Evolutionary conservation across 2,888 invertebrate genomes (phyloP).

Genomic region (Phortica okadai): DNA sequence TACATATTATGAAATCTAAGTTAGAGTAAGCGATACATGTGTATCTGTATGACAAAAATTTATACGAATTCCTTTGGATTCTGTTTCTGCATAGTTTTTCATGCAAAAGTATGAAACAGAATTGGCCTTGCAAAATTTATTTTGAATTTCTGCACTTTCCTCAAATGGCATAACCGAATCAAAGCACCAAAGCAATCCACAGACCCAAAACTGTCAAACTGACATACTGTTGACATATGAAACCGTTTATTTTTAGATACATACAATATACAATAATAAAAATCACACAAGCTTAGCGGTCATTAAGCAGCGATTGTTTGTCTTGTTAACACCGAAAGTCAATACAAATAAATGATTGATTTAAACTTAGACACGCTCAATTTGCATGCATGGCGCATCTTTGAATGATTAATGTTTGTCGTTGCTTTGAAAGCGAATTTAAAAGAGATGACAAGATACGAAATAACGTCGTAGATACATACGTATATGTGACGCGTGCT

Average conservation of each 20-base stretch:
- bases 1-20: too few relatives aligned
- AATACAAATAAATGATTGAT: slow-evolving; percentile 3
- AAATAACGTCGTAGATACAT: too few relatives aligned
- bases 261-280: neutral
- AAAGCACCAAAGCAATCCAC: neutral
- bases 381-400: slow-evolving; percentile 25
- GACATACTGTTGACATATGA: slow-evolving; percentile 3
- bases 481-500: too few relatives aligned
- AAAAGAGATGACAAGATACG: too few relatives aligned
- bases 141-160: too few relatives aligned
- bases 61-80: too few relatives aligned
- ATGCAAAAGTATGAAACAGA: too few relatives aligned
- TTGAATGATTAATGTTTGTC: slow-evolving; percentile 21
- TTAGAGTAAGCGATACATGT: too few relatives aligned
- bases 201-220: slow-evolving; percentile 1
- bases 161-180: neutral
- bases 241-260: neutral
- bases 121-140: too few relatives aligned
- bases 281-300: neutral
- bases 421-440: neutral
- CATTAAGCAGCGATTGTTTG: slow-evolving; percentile 22
- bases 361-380: slow-evolving; percentile 5
- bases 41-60: too few relatives aligned
- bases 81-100: too few relatives aligned
- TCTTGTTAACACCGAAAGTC: slow-evolving; percentile 9